Conservation (phyloP, 2,888 invertebrate genomes). For the Dyspetes luteomarginatus region DNA sequence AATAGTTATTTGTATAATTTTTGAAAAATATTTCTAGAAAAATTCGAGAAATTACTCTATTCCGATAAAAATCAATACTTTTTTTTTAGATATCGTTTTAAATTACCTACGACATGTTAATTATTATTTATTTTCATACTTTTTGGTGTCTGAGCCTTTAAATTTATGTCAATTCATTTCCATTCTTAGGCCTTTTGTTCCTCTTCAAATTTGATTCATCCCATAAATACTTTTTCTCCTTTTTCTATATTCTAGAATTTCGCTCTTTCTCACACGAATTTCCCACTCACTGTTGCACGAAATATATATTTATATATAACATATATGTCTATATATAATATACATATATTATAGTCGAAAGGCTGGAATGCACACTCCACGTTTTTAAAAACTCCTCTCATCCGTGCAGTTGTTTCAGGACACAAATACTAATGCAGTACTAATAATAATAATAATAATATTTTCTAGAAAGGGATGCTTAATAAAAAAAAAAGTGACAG, state of each 20-base stretch:
- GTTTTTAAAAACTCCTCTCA: constrained; percentile 49
- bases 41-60: no score
- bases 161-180: no score
- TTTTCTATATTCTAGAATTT: not conserved
- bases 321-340: constrained; percentile 1
- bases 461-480: constrained; percentile 28
- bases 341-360: constrained; percentile 14
- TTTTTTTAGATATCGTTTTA: no score
- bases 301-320: not conserved
- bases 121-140: not conserved
- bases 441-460: constrained; percentile 34
- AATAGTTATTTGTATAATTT: no score
- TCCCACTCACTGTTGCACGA: constrained; percentile 44
- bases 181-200: no score
- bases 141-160: not conserved
- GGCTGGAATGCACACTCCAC: constrained; percentile 49
- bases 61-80: no score
- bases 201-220: no score
- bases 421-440: constrained; percentile 31
- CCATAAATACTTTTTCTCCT: not conserved
- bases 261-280: constrained; percentile 2
- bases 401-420: constrained; percentile 55
- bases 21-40: no score
- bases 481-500: constrained; percentile 3
- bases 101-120: no score